Conservation (phyloP, 2,797 vertebrate species). For the Ctenochaetus hawaiiensis region DNA sequence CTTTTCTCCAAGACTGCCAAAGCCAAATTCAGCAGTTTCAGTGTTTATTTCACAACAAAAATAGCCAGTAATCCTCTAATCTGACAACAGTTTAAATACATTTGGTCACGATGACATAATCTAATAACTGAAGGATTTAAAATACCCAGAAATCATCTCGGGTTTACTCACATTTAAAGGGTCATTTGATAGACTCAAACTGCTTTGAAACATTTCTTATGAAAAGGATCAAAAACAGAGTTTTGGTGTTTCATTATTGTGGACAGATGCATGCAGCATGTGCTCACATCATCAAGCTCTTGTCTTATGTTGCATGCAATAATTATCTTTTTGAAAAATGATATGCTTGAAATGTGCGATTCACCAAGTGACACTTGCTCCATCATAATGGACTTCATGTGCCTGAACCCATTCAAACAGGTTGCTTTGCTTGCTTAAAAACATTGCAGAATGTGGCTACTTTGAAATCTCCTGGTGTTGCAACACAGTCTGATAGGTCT, state of each 20-base stretch:
- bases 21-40: not conserved
- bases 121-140: not conserved
- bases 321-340: conserved; percentile 36
- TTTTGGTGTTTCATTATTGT: not conserved
- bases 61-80: not conserved
- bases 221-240: not conserved
- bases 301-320: conserved; percentile 15
- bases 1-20: not conserved
- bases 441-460: too few relatives aligned
- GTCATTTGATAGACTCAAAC: not conserved
- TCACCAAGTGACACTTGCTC: conserved; percentile 14
- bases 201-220: conserved; percentile 6
- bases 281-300: conserved; percentile 27
- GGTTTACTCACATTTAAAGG: not conserved
- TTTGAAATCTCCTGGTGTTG: too few relatives aligned
- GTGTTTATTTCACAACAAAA: not conserved
- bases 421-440: too few relatives aligned
- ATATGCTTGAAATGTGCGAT: conserved; percentile 15
- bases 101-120: not conserved
- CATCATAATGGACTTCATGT: conserved; percentile 28
- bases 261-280: conserved; percentile 5
- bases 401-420: conserved; percentile 19
- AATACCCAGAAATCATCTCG: not conserved
- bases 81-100: not conserved
- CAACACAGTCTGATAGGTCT: too few relatives aligned